These are phyloP conservation scores for Pionites leucogaster DNA, from an alignment of 2,113 vertebrate species.

Conservation along the genomic window DNA sequence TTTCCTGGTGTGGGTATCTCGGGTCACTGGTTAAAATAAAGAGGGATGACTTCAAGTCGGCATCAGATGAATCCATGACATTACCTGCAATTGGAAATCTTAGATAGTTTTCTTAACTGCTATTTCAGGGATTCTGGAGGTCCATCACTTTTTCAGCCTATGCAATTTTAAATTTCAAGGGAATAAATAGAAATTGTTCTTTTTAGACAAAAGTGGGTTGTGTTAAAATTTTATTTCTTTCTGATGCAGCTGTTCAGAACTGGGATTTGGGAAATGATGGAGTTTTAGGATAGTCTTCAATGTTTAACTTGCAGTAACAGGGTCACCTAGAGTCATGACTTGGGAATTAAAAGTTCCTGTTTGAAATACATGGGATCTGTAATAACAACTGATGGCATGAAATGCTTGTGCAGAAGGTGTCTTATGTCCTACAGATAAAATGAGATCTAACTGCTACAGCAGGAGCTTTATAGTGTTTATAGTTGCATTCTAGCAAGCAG, in stretches of 20 bases:
- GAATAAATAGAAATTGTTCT: not conserved
- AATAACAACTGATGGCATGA: not conserved
- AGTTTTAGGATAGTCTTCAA: not conserved
- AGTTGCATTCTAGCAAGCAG: not conserved
- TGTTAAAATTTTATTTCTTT: not conserved
- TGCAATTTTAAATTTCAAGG: not conserved
- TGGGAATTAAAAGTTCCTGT: not conserved
- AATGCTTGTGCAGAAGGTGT: not conserved
- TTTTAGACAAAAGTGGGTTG: not conserved
- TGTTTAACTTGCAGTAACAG: not conserved
- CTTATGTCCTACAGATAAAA: not conserved
- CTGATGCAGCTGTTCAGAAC: not conserved
- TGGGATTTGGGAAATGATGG: not conserved
- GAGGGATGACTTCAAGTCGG: not conserved
- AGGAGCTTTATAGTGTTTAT: not conserved
- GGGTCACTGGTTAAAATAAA: not conserved
- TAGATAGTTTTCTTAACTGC: not conserved
- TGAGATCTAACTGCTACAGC: not conserved
- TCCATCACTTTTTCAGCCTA: fast-evolving
- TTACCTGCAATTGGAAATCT: not conserved
- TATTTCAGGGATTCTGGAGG: not conserved
- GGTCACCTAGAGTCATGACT: not conserved
- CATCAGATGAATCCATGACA: not conserved
- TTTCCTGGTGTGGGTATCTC: not conserved
- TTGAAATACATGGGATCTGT: not conserved